Conservation (phyloP, 2,888 invertebrate species). For the Hypercompe scribonia region DNA sequence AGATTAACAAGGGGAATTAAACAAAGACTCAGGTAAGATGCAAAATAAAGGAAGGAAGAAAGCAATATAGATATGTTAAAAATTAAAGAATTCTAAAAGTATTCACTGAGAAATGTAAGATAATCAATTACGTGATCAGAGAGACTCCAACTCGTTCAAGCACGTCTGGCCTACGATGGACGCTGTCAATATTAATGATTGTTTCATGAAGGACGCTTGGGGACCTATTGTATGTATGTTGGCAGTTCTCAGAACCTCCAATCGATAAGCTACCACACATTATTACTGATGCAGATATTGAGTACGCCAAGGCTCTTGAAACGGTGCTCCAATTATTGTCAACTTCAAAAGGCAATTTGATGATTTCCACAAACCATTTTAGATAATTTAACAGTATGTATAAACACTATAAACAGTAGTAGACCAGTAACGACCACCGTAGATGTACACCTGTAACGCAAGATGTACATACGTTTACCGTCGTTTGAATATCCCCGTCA, state of each 20-base stretch:
- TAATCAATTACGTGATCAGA: neutral
- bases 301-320: neutral
- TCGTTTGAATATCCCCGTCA: no score
- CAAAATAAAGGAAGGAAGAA: no score
- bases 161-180: neutral
- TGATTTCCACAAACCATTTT: neutral
- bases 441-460: no score
- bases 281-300: conserved; percentile 9
- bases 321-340: neutral
- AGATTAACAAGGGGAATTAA: no score
- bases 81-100: neutral
- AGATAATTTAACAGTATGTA: no score
- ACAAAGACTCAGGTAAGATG: no score
- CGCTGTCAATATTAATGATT: conserved; percentile 14
- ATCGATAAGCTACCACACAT: neutral
- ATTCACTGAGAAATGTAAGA: neutral
- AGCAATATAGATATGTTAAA: neutral
- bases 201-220: conserved; percentile 18
- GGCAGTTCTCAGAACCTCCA: conserved; percentile 14
- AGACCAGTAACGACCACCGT: no score
- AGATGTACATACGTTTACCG: no score
- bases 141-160: conserved; percentile 2
- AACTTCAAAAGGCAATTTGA: neutral
- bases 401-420: no score
- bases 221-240: neutral